These are phyloP conservation scores for Tethea ocularis DNA, from an alignment of 2,888 invertebrate species.

Conservation along the genomic window DNA sequence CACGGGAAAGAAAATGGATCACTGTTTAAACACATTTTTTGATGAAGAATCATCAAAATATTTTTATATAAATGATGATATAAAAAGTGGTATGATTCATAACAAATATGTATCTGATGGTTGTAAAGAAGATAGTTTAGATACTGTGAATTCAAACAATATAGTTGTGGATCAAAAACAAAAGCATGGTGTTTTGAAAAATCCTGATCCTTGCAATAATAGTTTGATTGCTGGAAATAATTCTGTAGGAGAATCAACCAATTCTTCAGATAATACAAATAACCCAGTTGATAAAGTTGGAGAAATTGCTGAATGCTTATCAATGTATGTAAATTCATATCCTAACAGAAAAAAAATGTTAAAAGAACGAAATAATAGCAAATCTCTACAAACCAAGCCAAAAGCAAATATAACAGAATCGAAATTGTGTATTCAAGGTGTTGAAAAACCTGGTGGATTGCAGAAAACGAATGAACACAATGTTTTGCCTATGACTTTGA, in stretches of 20 bases:
- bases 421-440: conserved; percentile 63
- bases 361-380: conserved; percentile 10
- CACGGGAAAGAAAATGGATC: neutral
- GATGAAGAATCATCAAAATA: neutral
- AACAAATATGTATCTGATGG: neutral
- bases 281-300: conserved; percentile 25
- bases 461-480: neutral
- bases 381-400: conserved; percentile 11
- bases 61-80: neutral
- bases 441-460: conserved; percentile 69
- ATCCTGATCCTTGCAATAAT: neutral
- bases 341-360: conserved; percentile 15
- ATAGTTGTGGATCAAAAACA: neutral
- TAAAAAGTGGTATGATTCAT: neutral
- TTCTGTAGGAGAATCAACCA: neutral
- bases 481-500: neutral
- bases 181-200: neutral
- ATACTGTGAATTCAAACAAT: neutral
- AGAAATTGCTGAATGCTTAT: conserved; percentile 46
- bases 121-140: neutral
- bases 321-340: conserved; percentile 32
- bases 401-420: conserved; percentile 38
- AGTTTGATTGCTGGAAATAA: neutral
- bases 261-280: neutral
- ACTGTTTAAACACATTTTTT: neutral